Conservation (phyloP, 2,888 invertebrate species). For the Cheiracanthium punctorium region DNA sequence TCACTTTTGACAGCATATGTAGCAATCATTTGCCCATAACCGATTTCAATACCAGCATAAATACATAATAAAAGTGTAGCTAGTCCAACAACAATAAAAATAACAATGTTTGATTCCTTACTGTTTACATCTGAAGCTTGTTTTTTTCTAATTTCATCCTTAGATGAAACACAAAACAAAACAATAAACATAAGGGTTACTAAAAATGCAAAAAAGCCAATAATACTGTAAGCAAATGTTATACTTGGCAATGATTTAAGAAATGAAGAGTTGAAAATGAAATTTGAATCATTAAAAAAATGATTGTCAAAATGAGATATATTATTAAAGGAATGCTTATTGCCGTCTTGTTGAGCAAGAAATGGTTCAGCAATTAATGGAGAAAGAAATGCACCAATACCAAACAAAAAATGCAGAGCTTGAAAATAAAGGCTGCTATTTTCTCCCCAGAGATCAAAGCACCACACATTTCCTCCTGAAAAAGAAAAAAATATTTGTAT, state of each 20-base stretch:
- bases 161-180: constrained; percentile 35
- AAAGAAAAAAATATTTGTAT: too few species aligned
- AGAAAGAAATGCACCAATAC: constrained; percentile 77
- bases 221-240: constrained; percentile 48
- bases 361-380: constrained; percentile 77
- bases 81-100: too few species aligned
- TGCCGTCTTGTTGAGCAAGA: constrained; percentile 71
- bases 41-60: constrained; percentile 77
- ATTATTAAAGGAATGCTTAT: not conserved
- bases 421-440: constrained; percentile 77
- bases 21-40: constrained; percentile 77
- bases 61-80: constrained; percentile 66
- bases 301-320: not conserved
- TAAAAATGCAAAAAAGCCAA: constrained; percentile 38
- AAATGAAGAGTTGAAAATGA: not conserved
- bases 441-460: constrained; percentile 74
- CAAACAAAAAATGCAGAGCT: constrained; percentile 77
- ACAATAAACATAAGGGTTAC: constrained; percentile 35
- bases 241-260: constrained; percentile 12
- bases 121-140: constrained; percentile 2
- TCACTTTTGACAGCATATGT: constrained; percentile 75
- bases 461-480: constrained; percentile 77
- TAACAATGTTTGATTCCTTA: constrained; percentile 6
- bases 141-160: constrained; percentile 17
- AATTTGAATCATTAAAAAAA: not conserved